phyloP scores from a whole-genome alignment of 2,888 invertebrate species.

The Lasius platythorax region DNA sequence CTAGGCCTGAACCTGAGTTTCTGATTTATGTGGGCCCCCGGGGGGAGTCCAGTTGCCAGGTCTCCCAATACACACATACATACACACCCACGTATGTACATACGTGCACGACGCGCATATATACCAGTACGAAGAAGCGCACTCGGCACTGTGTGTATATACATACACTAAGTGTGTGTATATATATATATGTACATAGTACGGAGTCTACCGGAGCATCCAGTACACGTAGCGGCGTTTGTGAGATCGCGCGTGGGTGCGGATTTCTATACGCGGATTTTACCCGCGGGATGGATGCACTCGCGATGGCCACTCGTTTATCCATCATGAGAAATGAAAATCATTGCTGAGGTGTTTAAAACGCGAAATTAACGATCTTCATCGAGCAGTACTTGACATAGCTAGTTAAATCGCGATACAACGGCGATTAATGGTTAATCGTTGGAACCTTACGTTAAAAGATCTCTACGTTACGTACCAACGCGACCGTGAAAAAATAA shows the following conservation, averaged over 20 bases:
- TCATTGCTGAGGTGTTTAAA: constrained; percentile 11
- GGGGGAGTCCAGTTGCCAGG: constrained; percentile 80
- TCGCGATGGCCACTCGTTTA: constrained; percentile 35
- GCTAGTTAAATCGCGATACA: not conserved
- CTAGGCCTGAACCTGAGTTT: constrained; percentile 77
- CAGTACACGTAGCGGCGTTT: constrained; percentile 23
- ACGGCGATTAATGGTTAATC: not conserved
- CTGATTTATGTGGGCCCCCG: constrained; percentile 80
- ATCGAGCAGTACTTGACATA: not conserved
- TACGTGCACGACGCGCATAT: not conserved
- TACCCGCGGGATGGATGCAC: constrained; percentile 40
- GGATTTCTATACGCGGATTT: constrained; percentile 30
- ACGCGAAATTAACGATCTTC: constrained; percentile 6
- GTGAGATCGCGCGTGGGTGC: constrained; percentile 50
- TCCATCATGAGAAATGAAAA: constrained; percentile 43
- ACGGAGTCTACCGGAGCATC: constrained; percentile 15
- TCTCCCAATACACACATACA: constrained; percentile 39
- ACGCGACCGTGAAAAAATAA: not conserved
- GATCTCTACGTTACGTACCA: not conserved
- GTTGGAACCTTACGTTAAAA: not conserved
- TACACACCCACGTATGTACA: not conserved
- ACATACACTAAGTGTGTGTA: not conserved
- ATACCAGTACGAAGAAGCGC: not conserved
- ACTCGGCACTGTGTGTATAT: not conserved
- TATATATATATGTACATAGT: not conserved